Evolutionary conservation across 2,797 vertebrate genomes (phyloP).

Genomic region (Lagorchestes hirsutus): DNA sequence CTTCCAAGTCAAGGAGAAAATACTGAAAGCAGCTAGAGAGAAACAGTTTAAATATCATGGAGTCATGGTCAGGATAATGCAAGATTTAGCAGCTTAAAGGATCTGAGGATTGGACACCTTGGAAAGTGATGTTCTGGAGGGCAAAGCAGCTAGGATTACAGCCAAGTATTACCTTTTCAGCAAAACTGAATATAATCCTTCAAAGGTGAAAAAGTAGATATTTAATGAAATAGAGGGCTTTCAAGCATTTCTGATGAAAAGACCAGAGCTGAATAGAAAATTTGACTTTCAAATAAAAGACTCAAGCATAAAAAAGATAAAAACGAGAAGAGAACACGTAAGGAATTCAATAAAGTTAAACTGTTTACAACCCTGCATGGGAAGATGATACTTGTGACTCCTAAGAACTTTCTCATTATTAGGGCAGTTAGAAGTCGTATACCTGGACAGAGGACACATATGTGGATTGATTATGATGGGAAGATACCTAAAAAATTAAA

Average conservation of each 20-base stretch:
- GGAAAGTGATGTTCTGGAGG: background rate
- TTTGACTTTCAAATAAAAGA: background rate
- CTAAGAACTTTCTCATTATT: background rate
- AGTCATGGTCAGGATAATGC: background rate
- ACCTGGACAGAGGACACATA: background rate
- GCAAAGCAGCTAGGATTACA: background rate
- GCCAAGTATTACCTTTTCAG: background rate
- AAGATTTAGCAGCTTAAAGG: background rate
- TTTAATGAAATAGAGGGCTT: background rate
- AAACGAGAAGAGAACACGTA: background rate
- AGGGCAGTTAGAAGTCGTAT: background rate
- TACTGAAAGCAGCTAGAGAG: background rate
- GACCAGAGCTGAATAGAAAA: background rate
- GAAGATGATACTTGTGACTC: background rate
- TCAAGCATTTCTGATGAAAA: background rate
- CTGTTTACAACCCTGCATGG: background rate
- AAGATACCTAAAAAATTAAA: background rate
- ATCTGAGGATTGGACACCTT: background rate
- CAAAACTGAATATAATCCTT: background rate
- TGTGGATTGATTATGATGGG: background rate
- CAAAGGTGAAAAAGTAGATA: background rate
- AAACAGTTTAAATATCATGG: background rate
- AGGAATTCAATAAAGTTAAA: background rate
- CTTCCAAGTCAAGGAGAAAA: background rate
- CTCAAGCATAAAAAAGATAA: background rate